Evolutionary conservation across 1,140 invertebrate genomes (phyloP).

Genomic region (Akabosia matsudoensis): DNA sequence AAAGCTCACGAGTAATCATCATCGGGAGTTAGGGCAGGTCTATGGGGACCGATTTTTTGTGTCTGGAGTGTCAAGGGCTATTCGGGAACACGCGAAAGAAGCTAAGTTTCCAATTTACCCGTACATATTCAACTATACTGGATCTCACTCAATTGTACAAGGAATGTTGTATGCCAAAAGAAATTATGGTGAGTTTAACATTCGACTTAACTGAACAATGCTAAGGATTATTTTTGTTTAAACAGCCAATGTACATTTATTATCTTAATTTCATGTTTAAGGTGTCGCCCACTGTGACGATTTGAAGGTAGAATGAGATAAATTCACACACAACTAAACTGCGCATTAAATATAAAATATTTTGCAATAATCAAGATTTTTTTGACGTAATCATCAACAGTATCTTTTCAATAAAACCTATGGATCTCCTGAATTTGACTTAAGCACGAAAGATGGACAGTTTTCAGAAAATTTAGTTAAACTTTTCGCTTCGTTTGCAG

Average conservation of each 20-base stretch:
- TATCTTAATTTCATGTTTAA: neutral
- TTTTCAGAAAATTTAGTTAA: constrained; percentile 1
- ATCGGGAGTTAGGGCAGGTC: neutral
- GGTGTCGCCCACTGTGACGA: constrained; percentile 9
- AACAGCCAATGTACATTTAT: neutral
- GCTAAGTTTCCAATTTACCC: neutral
- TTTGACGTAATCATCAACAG: neutral
- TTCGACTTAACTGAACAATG: neutral
- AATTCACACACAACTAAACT: neutral
- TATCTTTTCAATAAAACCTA: constrained; percentile 16
- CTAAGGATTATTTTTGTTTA: neutral
- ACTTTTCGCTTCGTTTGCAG: constrained; percentile 3
- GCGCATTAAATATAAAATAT: neutral
- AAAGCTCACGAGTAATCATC: neutral
- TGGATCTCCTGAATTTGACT: neutral
- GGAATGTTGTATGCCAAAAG: neutral
- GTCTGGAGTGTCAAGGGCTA: neutral
- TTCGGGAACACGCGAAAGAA: neutral
- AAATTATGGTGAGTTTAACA: neutral
- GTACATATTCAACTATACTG: constrained; percentile 7
- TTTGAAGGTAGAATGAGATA: neutral
- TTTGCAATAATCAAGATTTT: neutral
- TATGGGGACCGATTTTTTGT: constrained; percentile 10
- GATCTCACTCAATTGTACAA: constrained; percentile 6
- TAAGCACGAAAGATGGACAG: neutral